Base-by-base conservation (phyloP, 2,888 invertebrate species). In the Neocrepidodera transversa region DNA sequence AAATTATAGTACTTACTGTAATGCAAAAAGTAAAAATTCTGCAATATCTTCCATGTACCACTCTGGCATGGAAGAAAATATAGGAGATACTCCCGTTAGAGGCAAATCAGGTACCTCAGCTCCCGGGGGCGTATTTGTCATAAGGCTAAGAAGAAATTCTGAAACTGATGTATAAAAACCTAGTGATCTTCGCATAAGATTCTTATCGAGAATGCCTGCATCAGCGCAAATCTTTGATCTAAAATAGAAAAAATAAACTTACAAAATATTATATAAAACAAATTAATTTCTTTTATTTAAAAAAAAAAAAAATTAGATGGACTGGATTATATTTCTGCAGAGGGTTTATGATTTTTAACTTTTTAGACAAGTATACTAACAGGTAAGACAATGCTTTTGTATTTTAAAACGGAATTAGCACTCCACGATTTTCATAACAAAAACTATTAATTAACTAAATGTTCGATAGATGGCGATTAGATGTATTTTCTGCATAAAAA, bases 31-130 rank as follows among this genome's bases (percentile, higher is more conserved):
- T 73, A 97, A 85, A 80, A 97, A 95, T 80, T 98, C 97, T 8
- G 97, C 95, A 70, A 97, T 91, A 78, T 98, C 97, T 81, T 98
- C 98, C 69, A 98, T 88, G 79, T 95, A 94, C 92, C 96, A 97
- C 83, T 98, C 97, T 35, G 98, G 98, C 75, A 95, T 84, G 71
- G 96, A 93, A 52, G 90, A 87, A 83, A 97, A 97, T 69, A 89
- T 85, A 68, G 85, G 84, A 11, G 91, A 87, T 67, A 86, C 85
- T 30, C 84, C 82, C 42, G 85, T 83, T 43, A 82, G 82, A 11
- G 87, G 87, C 61, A 87, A 78, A 69, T 80, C 79, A 1, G 83
- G 81, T 66, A 81, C 76, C 45, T 79, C 79, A 18, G 82, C 81
- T 35, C 82, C 81, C 1, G 83, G 81, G 49, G 82, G 79, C 14